phyloP scores from a whole-genome alignment of 2,888 invertebrate genomes.

The Callyntrura sp. region DNA sequence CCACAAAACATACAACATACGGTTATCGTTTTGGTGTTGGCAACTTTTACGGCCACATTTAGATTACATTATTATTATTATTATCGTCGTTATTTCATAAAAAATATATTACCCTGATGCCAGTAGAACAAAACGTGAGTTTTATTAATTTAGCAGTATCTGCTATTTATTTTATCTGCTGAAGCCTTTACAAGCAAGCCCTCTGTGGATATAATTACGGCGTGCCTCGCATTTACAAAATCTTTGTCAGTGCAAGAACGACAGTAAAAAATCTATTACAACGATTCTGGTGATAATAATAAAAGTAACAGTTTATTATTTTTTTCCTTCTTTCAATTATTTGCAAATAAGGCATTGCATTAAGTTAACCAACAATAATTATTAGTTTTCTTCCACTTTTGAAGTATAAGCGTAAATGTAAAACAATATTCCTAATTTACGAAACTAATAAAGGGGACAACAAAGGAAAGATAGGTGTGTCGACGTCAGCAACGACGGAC shows the following conservation, averaged over 20 bases:
- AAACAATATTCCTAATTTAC: constrained; percentile 18
- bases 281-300: background rate
- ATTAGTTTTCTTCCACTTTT: background rate
- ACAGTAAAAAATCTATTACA: constrained; percentile 10
- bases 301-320: background rate
- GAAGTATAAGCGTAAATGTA: background rate
- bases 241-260: background rate
- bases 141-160: background rate
- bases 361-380: background rate
- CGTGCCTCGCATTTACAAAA: background rate
- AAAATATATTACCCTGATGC: no score
- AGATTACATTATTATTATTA: no score
- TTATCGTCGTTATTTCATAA: no score
- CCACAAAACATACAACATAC: no score
- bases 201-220: background rate
- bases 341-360: background rate
- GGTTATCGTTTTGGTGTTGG: no score
- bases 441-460: constrained; percentile 17
- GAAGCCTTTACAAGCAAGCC: background rate
- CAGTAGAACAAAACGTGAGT: no score
- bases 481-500: background rate
- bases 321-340: constrained; percentile 17
- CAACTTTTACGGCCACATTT: no score
- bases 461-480: constrained; percentile 36
- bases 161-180: background rate